phyloP scores from a whole-genome alignment of 1,140 invertebrate species.

The Campoletis sonorensis region DNA sequence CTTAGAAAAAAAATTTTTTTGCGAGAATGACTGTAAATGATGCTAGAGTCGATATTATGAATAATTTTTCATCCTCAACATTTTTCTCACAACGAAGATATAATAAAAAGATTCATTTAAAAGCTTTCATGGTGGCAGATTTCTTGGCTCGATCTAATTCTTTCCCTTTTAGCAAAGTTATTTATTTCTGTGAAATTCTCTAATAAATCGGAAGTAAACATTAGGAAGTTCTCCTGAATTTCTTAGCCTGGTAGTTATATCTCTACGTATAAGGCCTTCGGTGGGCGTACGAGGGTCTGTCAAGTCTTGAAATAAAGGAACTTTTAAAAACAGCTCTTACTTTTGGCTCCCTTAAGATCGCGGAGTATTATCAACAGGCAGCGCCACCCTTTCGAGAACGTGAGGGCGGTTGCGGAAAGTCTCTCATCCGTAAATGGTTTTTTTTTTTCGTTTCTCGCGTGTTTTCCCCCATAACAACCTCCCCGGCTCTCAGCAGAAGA shows the following conservation, averaged over 20 bases:
- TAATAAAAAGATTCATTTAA: too few relatives aligned
- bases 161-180: too few relatives aligned
- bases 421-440: conserved; percentile 43
- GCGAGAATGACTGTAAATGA: too few relatives aligned
- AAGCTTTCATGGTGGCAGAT: too few relatives aligned
- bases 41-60: too few relatives aligned
- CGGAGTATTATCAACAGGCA: conserved; percentile 44
- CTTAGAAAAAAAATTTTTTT: too few relatives aligned
- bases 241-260: background rate
- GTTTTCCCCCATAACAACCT: conserved; percentile 15
- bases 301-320: conserved; percentile 52
- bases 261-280: background rate
- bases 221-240: background rate
- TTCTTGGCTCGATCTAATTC: too few relatives aligned
- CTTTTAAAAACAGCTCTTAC: conserved; percentile 64
- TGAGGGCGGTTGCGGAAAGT: conserved; percentile 33
- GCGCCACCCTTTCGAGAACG: conserved; percentile 37
- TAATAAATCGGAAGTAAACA: background rate
- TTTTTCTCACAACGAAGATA: too few relatives aligned
- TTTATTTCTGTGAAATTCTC: background rate
- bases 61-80: too few relatives aligned
- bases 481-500: background rate
- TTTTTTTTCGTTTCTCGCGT: background rate
- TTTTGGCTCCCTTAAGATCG: background rate
- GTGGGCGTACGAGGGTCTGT: conserved; percentile 56